Percentiles rank a stretch among this genome's conserved stretches.
Conservation (phyloP, 23 tunicate species). For the Phallusia fumigata region DNA sequence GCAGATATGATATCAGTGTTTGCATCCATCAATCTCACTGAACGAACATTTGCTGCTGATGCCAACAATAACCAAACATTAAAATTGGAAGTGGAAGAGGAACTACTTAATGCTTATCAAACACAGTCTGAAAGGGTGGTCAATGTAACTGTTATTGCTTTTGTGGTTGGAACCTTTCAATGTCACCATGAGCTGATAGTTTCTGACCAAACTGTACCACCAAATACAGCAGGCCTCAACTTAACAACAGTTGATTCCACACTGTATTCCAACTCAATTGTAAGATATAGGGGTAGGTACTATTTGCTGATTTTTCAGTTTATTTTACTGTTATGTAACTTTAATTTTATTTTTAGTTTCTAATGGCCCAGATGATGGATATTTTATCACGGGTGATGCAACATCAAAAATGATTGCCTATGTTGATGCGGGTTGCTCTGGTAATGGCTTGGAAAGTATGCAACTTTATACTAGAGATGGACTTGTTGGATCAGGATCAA, state of each 20-base stretch:
- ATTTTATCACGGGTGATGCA: too few species aligned
- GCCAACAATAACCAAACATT: too few species aligned
- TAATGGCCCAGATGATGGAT: too few species aligned
- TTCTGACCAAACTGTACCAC: not conserved
- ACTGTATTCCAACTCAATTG: not conserved
- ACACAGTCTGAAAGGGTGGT: not conserved
- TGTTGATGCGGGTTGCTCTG: too few species aligned
- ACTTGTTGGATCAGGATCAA: too few species aligned
- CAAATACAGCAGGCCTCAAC: not conserved
- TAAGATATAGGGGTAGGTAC: not conserved
- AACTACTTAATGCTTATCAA: not conserved
- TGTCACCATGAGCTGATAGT: not conserved
- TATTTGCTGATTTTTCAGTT: not conserved
- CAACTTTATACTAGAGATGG: too few species aligned
- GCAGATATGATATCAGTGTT: not conserved
- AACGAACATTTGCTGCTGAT: not conserved
- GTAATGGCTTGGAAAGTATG: too few species aligned
- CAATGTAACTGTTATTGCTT: constrained; percentile 1
- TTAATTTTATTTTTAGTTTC: too few species aligned
- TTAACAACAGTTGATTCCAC: not conserved
- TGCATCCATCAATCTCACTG: not conserved
- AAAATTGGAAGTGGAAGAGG: not conserved
- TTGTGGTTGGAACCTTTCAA: not conserved
- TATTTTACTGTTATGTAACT: too few species aligned
- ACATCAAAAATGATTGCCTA: too few species aligned